These are phyloP conservation scores for Latrodectus geometricus DNA, from an alignment of 1,140 invertebrate genomes.

Conservation along the genomic window DNA sequence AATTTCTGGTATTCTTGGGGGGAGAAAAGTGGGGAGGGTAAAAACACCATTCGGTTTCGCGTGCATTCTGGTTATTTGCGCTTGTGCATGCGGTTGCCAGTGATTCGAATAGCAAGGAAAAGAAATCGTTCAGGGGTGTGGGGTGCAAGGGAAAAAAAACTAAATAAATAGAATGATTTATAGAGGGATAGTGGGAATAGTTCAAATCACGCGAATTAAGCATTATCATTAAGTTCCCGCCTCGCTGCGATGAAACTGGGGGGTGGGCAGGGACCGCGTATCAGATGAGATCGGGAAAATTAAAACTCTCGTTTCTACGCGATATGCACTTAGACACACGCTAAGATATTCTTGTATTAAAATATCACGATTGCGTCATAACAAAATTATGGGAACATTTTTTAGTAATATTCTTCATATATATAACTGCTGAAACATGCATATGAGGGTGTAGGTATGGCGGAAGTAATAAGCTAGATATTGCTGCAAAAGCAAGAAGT, in stretches of 20 bases:
- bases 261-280: constrained; percentile 8
- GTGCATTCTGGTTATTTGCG: constrained; percentile 28
- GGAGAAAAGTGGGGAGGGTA: background rate
- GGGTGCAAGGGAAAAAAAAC: constrained; percentile 14
- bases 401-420: too few relatives aligned
- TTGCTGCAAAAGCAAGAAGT: too few relatives aligned
- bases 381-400: too few relatives aligned
- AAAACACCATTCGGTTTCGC: constrained; percentile 30
- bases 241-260: constrained; percentile 37
- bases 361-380: too few relatives aligned
- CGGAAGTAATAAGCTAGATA: too few relatives aligned
- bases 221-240: constrained; percentile 50
- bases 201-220: constrained; percentile 58
- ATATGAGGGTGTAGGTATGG: too few relatives aligned
- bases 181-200: constrained; percentile 46
- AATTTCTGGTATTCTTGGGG: background rate
- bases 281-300: constrained; percentile 28
- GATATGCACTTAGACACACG: too few relatives aligned
- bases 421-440: too few relatives aligned
- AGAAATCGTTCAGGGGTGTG: constrained; percentile 44
- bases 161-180: constrained; percentile 53
- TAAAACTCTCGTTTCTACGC: background rate
- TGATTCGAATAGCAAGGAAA: constrained; percentile 44
- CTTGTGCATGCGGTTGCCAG: background rate
- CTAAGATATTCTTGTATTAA: too few relatives aligned